phyloP scores from a whole-genome alignment of 2,888 invertebrate species.

The Sialis fuliginosa region DNA sequence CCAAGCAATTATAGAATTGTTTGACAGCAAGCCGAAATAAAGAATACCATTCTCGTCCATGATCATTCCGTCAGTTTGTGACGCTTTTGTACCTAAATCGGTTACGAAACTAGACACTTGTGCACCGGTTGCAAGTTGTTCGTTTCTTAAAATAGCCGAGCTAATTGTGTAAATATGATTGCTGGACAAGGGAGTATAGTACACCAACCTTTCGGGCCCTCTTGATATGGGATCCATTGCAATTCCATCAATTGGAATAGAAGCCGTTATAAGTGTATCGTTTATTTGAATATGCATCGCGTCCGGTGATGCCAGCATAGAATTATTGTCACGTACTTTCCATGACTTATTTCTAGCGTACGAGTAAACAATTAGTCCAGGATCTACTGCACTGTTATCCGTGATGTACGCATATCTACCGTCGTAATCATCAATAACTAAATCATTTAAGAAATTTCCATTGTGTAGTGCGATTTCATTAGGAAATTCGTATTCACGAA shows the following conservation, averaged over 20 bases:
- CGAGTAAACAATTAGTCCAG: constrained; percentile 55
- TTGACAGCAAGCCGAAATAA: constrained; percentile 50
- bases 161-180: constrained; percentile 46
- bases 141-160: constrained; percentile 38
- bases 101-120: constrained; percentile 23
- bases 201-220: constrained; percentile 29
- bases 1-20: constrained; percentile 53
- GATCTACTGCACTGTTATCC: constrained; percentile 47
- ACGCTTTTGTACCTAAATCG: constrained; percentile 41
- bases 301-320: constrained; percentile 42
- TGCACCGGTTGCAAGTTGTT: constrained; percentile 22
- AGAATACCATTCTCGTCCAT: constrained; percentile 52
- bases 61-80: constrained; percentile 57
- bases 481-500: constrained; percentile 39
- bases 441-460: constrained; percentile 47
- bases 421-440: constrained; percentile 53
- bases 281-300: constrained; percentile 41
- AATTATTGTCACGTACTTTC: constrained; percentile 45
- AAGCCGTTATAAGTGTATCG: constrained; percentile 34
- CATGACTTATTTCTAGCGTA: constrained; percentile 43
- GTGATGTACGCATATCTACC: constrained; percentile 52
- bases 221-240: constrained; percentile 38
- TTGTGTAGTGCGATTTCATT: constrained; percentile 35
- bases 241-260: constrained; percentile 50
- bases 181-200: constrained; percentile 51